Conservation (phyloP, 2,113 vertebrate genomes). For the Arvicanthis niloticus region DNA sequence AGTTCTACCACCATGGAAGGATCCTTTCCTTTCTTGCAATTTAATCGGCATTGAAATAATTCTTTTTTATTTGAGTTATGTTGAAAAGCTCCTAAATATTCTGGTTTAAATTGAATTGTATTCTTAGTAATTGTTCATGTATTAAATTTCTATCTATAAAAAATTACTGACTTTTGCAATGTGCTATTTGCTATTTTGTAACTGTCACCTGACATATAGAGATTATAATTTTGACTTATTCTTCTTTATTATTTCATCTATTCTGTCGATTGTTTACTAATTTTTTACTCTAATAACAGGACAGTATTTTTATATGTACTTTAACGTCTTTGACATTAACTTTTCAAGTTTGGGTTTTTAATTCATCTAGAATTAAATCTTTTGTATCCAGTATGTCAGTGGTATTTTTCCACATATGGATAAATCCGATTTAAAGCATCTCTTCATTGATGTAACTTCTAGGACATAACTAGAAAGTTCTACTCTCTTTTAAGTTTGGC, state of each 20-base stretch:
- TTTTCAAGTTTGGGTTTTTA: neutral
- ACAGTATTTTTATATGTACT: neutral
- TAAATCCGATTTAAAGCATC: neutral
- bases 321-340: neutral
- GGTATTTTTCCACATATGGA: neutral
- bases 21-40: neutral
- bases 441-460: neutral
- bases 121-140: neutral
- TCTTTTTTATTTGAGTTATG: neutral
- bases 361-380: neutral
- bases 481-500: neutral
- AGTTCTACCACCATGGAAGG: neutral
- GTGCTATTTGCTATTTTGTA: neutral
- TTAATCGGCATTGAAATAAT: neutral
- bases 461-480: neutral
- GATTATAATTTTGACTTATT: neutral
- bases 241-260: neutral
- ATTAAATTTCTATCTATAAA: conserved; percentile 3
- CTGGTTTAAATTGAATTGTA: neutral
- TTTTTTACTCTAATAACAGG: neutral
- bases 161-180: neutral
- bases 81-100: neutral
- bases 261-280: conserved; percentile 18
- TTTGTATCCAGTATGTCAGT: neutral
- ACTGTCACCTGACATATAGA: neutral